Evolutionary conservation across 2,888 invertebrate genomes (phyloP), one percentile per base, ranked within the genome.

Genomic region (Polymixis flavicincta): DNA sequence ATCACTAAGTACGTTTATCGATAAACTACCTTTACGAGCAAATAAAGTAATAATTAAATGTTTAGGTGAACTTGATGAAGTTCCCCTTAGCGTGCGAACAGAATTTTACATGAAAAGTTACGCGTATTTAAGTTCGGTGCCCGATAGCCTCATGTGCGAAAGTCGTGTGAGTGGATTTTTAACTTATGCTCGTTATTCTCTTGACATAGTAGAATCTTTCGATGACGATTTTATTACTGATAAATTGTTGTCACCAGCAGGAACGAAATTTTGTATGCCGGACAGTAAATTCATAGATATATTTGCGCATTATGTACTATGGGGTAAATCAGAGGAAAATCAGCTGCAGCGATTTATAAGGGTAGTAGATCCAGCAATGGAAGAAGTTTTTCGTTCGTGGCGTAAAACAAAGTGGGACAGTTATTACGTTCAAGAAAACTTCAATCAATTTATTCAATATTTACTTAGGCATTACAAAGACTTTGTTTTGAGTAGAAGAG

Each of bases 41-140:
- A 93, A 93, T 86, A 91, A 28, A 80, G 68, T 77, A 28, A 89
- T 94, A 76, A 92, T 91, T 76, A 83, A 83, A 48, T 87, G 81
- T 78, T 73, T 94, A 57, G 80, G 82, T 7, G 77, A 91, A 19
- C 76, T 87, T 0, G 64, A 83, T 42, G 69, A 83, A 32, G 83
- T 92, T 22, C 93, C 91, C 22, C 11, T 70, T 6, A 61, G 60
- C 69, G 80, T 78, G 55, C 66, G 19, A 67, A n/a, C 66, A 52
- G 64, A 78, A 45, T 78, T 61, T 79, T 91, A 83, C 64, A 89
- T 89, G 87, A 93, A 91, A 76, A 89, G 91, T 79, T 92, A 89
- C 64, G 86, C 77, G 7, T 90, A 90, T 83, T 82, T 93, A 14
- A 85, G 85, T 60, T 85, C 88, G 9, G 84, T 92, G 60, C 89